These are phyloP conservation scores for Cosmia pyralina DNA, from an alignment of 2,888 invertebrate species.

Conservation along the genomic window DNA sequence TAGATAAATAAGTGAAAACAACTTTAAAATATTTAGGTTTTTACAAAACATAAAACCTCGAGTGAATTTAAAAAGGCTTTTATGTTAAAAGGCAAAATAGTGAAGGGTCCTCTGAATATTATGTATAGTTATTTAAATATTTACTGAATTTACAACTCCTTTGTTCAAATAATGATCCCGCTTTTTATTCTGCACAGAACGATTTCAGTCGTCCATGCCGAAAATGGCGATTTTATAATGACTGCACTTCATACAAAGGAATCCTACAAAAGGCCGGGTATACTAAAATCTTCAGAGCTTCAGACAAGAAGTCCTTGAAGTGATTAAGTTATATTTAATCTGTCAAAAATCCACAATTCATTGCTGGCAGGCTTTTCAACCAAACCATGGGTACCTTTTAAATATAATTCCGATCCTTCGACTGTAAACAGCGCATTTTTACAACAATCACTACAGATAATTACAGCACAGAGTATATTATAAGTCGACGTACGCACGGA, in stretches of 20 bases:
- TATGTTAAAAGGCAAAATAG: not conserved
- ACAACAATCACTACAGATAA: not conserved
- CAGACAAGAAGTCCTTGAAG: not conserved
- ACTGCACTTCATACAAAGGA: constrained; percentile 1
- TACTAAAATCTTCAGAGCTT: not conserved
- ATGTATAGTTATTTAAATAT: not conserved
- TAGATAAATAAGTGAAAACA: no score
- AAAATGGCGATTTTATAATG: not conserved
- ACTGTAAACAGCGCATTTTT: no score
- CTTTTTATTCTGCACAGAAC: not conserved
- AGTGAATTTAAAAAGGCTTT: not conserved
- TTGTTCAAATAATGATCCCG: not conserved
- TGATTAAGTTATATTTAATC: constrained; percentile 8
- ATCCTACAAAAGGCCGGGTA: not conserved
- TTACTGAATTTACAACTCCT: not conserved
- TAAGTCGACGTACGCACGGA: no score
- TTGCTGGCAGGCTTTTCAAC: not conserved
- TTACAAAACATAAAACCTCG: not conserved
- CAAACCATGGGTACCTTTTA: not conserved
- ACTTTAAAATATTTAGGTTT: no score
- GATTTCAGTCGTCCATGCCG: not conserved
- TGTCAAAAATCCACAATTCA: not conserved
- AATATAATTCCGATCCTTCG: not conserved
- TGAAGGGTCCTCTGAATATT: not conserved
- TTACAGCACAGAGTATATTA: no score